Base-by-base conservation (phyloP, 2,888 invertebrate genomes). In the Watsonalla binaria region DNA sequence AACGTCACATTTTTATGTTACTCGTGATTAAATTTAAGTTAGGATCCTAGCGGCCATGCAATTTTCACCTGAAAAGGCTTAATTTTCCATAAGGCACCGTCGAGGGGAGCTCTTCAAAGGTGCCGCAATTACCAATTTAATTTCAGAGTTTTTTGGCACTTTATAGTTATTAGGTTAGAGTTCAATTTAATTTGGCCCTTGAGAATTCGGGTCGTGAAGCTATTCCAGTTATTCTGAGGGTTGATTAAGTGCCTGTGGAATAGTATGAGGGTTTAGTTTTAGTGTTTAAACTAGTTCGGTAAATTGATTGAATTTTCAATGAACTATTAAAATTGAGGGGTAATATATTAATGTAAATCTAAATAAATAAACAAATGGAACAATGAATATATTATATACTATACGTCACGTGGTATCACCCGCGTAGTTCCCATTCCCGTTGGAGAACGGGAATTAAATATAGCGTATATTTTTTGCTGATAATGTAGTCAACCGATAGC, bases 1-100 rank as follows among this genome's bases (percentile, higher is more conserved):
- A 61, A 61, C 9, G n/a, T 11, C 46, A 45, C 6, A 13, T 54
- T 65, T 63, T 66, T 54, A 64, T 54, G 70, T 70, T 67, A 72
- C 63, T 64, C 64, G 62, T 71, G 70, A 78, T 80, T 74, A 76
- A 74, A 76, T 80, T 74, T 68, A 65, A 72, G 72, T 76, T 71
- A 69, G 72, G 73, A 70, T 72, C 68, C 70, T 61, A 65, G 56
- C 49, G 62, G 62, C 65, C 66, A 65, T 76, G 75, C 74, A 78
- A 81, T 80, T 78, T 78, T 67, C 72, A 76, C 72, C 69, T 83
- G 79, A 81, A 82, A 80, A 72, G 78, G 75, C 65, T 76, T 82
- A 80, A 83, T 82, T 82, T 83, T 79, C 76, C 76, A 74, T 77
- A 76, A 80, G 74, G 74, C 74, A 75, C 67, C 67, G 64, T 68